These are phyloP conservation scores for Xestia sexstrigata DNA, from an alignment of 2,888 invertebrate genomes.

Conservation along the genomic window DNA sequence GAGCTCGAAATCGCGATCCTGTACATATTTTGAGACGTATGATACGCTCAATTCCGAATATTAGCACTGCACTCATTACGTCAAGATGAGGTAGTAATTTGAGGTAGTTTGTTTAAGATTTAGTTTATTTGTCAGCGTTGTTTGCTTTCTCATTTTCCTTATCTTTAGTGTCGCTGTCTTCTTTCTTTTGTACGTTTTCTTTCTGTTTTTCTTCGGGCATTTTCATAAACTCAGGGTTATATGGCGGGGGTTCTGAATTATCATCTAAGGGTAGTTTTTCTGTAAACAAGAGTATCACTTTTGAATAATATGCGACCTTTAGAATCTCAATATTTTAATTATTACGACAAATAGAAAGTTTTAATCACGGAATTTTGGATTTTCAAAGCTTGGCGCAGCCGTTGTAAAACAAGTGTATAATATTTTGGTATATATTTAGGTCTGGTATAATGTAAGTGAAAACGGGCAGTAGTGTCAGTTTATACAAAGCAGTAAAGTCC, in stretches of 20 bases:
- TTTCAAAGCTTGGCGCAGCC: neutral
- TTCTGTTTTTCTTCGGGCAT: neutral
- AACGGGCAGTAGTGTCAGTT: neutral
- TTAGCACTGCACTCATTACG: slow-evolving; percentile 25
- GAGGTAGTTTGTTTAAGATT: slow-evolving; percentile 21
- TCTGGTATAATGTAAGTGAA: neutral
- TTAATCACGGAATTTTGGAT: neutral
- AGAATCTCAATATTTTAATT: neutral
- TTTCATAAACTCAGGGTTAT: slow-evolving; percentile 63
- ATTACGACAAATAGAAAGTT: neutral
- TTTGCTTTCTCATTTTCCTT: neutral
- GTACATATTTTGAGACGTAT: neutral
- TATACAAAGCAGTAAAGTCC: neutral
- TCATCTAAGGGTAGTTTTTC: slow-evolving; percentile 29
- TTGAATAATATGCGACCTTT: neutral
- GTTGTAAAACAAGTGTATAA: neutral
- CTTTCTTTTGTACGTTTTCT: neutral
- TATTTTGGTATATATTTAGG: neutral
- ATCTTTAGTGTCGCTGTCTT: neutral
- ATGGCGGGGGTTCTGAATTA: slow-evolving; percentile 46
- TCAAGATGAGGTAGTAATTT: neutral
- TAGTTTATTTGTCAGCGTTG: slow-evolving; percentile 31
- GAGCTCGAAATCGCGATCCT: neutral
- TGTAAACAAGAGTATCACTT: slow-evolving; percentile 24
- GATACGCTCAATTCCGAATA: neutral